phyloP scores from a whole-genome alignment of 2,888 invertebrate species.

The Eudemis profundana region DNA sequence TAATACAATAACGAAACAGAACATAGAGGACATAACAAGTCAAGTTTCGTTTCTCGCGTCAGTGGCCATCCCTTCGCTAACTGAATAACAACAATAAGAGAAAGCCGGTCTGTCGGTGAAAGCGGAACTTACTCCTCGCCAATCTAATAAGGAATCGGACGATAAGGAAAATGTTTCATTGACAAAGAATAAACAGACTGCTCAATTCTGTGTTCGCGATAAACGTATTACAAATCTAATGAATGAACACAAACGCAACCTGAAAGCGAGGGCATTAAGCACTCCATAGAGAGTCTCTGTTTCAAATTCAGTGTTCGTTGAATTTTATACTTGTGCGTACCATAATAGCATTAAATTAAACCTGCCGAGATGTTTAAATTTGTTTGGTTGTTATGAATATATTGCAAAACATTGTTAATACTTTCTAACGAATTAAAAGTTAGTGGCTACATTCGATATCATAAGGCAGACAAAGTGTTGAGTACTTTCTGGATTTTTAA shows the following conservation, averaged over 20 bases:
- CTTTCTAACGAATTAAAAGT: no score
- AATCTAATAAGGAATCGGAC: slow-evolving; percentile 78
- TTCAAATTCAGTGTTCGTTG: background rate
- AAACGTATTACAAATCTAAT: slow-evolving; percentile 59
- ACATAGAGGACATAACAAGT: slow-evolving; percentile 66
- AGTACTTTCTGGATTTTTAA: no score
- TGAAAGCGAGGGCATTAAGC: background rate
- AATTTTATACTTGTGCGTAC: background rate
- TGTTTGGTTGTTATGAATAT: background rate
- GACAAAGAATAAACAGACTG: slow-evolving; percentile 74
- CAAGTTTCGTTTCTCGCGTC: slow-evolving; percentile 73
- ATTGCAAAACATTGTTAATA: no score
- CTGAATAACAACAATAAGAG: slow-evolving; percentile 76
- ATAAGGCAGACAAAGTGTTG: no score
- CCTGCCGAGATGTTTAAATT: background rate
- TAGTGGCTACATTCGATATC: no score
- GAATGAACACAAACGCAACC: slow-evolving; percentile 27
- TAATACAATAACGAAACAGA: slow-evolving; percentile 66
- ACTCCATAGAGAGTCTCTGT: background rate
- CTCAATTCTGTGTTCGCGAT: slow-evolving; percentile 63
- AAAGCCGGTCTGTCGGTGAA: slow-evolving; percentile 59
- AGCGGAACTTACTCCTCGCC: slow-evolving; percentile 68
- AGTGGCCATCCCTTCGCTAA: slow-evolving; percentile 71
- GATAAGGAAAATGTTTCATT: slow-evolving; percentile 80
- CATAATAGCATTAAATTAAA: background rate